A percentile compares a stretch with the other conserved stretches of the same genome.
Evolutionary conservation across 2,888 invertebrate species (phyloP).

Genomic region (Eupithecia tripunctaria): DNA sequence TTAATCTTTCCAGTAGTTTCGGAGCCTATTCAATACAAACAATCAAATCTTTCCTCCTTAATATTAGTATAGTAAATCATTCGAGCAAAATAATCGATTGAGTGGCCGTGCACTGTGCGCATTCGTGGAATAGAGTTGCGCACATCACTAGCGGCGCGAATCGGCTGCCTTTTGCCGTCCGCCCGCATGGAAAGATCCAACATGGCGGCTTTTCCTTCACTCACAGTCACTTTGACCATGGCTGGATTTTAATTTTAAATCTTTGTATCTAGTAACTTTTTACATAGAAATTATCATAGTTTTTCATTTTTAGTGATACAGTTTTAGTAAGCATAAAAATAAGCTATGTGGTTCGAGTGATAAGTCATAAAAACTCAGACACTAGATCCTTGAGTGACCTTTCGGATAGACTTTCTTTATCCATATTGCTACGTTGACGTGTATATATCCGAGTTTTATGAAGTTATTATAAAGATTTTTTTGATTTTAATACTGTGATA

Average conservation of each 20-base stretch:
- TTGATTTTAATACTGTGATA: slow-evolving; percentile 70
- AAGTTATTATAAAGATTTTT: slow-evolving; percentile 55
- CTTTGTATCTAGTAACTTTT: slow-evolving; percentile 61
- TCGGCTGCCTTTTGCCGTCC: slow-evolving; percentile 48
- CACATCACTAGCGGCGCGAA: slow-evolving; percentile 71
- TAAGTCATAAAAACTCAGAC: slow-evolving; percentile 70
- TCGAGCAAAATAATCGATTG: slow-evolving; percentile 58
- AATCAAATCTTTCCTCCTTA: no score
- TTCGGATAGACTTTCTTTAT: slow-evolving; percentile 79
- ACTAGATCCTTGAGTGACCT: slow-evolving; percentile 82
- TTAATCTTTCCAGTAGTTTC: no score
- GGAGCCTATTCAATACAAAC: no score
- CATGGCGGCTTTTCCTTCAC: slow-evolving; percentile 79
- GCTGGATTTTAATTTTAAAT: slow-evolving; percentile 70
- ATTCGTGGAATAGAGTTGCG: slow-evolving; percentile 58
- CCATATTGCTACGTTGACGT: slow-evolving; percentile 74
- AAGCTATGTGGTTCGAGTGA: slow-evolving; percentile 71
- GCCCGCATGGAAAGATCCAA: slow-evolving; percentile 74
- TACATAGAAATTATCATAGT: slow-evolving; percentile 57
- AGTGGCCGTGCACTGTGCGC: slow-evolving; percentile 60
- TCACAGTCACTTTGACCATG: slow-evolving; percentile 75
- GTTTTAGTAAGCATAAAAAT: slow-evolving; percentile 68
- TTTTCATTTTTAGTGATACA: slow-evolving; percentile 62
- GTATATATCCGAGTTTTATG: slow-evolving; percentile 56
- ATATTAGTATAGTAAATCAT: no score